Conservation (phyloP, 2,113 vertebrate genomes). For the Malaclemys terrapin region DNA sequence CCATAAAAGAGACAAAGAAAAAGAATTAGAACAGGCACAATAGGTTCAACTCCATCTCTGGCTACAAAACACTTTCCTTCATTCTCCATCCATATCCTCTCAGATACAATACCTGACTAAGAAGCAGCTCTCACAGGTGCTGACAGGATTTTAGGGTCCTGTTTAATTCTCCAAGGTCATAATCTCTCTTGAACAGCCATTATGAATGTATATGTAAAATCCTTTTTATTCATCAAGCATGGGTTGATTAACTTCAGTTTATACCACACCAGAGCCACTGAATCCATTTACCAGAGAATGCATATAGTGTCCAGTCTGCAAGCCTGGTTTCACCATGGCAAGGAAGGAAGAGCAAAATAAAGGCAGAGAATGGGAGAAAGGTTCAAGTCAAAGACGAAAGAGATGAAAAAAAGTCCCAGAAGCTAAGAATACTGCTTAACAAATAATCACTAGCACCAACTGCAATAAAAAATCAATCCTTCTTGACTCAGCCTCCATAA, state of each 20-base stretch:
- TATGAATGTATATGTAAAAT: not conserved
- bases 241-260: not conserved
- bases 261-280: not conserved
- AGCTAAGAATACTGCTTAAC: not conserved
- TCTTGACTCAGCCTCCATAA: not conserved
- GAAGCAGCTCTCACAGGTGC: not conserved
- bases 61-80: too few relatives aligned
- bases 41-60: too few relatives aligned
- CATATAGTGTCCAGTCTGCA: not conserved
- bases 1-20: too few relatives aligned
- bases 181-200: not conserved
- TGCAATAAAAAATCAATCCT: not conserved
- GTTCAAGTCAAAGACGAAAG: not conserved
- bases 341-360: not conserved
- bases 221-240: not conserved
- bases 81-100: too few relatives aligned
- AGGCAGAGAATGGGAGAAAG: not conserved
- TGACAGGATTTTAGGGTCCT: not conserved
- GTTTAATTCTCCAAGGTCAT: not conserved
- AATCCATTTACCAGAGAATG: not conserved
- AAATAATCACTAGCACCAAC: not conserved
- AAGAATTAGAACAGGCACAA: too few relatives aligned
- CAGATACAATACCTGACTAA: too few relatives aligned
- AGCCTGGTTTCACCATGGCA: not conserved
- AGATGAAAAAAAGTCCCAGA: not conserved